These are phyloP conservation scores for Rhinichthys osculus DNA, from an alignment of 2,797 vertebrate genomes.

Conservation along the genomic window DNA sequence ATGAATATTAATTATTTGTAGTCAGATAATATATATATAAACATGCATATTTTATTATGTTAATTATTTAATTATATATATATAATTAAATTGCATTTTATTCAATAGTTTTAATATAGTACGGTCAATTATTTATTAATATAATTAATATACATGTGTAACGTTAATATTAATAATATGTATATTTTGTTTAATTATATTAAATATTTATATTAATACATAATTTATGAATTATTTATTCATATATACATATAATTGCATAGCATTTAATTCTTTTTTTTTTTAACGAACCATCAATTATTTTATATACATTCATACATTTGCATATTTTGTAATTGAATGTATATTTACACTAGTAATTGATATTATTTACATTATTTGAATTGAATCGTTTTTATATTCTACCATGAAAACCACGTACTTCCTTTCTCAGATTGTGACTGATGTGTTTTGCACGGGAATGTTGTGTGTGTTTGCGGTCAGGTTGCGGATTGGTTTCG, in stretches of 20 bases:
- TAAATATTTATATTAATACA: background rate
- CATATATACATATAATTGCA: background rate
- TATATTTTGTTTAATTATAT: background rate
- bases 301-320: background rate
- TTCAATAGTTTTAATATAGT: too few species aligned
- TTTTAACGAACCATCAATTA: background rate
- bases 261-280: background rate
- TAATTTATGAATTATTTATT: background rate
- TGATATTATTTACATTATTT: background rate
- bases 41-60: too few species aligned
- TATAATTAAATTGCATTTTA: too few species aligned
- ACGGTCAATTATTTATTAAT: too few species aligned
- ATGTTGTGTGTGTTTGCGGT: background rate
- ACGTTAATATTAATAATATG: too few species aligned
- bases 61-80: too few species aligned
- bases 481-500: slow-evolving; percentile 91
- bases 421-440: background rate
- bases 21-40: too few species aligned
- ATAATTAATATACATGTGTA: too few species aligned
- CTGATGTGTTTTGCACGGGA: background rate
- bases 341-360: background rate
- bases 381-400: background rate
- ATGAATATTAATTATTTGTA: too few species aligned
- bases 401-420: background rate
- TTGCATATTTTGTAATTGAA: background rate